These are phyloP conservation scores for Phodopus roborovskii DNA, from an alignment of 2,113 vertebrate genomes.

Conservation along the genomic window DNA sequence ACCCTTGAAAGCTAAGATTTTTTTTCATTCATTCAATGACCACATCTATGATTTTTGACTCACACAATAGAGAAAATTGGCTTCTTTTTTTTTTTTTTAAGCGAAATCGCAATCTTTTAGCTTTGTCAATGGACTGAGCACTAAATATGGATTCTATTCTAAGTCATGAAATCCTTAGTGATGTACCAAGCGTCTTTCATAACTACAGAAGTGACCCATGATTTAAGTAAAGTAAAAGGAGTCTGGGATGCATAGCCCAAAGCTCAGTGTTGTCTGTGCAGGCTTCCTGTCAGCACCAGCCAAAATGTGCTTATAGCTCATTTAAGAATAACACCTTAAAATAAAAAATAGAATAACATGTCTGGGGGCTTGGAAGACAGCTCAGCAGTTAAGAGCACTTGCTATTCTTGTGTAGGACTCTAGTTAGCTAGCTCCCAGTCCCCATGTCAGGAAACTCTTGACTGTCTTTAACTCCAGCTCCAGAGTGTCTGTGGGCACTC, in stretches of 20 bases:
- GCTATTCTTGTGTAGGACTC: not conserved
- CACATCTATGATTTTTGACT: conserved; percentile 2
- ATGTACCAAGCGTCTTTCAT: not conserved
- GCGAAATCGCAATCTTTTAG: not conserved
- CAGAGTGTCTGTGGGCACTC: not conserved
- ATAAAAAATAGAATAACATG: not conserved
- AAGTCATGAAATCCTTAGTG: not conserved
- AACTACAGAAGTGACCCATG: not conserved
- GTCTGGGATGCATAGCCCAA: not conserved
- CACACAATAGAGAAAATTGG: conserved; percentile 11
- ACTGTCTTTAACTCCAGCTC: not conserved
- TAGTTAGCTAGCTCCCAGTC: not conserved
- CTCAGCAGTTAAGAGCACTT: not conserved
- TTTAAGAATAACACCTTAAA: not conserved
- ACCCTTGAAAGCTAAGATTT: not conserved
- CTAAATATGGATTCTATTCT: not conserved
- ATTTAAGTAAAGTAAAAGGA: not conserved
- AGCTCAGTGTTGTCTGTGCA: not conserved
- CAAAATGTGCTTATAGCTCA: not conserved
- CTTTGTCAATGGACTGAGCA: not conserved
- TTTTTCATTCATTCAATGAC: not conserved
- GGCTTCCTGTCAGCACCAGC: not conserved
- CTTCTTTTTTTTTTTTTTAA: not conserved
- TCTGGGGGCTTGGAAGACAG: not conserved
- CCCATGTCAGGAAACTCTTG: not conserved